These are phyloP conservation scores for Rhopalosiphum nymphaeae DNA, from an alignment of 2,888 invertebrate genomes.

Conservation along the genomic window DNA sequence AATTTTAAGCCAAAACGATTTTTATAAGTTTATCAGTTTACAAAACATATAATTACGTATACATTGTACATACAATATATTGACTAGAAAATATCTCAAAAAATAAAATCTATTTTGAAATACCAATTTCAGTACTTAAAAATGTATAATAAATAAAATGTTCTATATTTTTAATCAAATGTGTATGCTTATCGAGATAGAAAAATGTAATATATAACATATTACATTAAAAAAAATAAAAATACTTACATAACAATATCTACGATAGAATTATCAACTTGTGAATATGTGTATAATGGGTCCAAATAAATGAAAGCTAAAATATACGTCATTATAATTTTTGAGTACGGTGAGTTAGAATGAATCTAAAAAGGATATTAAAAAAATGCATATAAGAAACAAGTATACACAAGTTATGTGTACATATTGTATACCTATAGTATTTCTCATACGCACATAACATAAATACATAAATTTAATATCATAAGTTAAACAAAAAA, in stretches of 20 bases:
- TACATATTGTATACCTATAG: background rate
- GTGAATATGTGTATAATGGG: background rate
- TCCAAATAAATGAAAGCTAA: background rate
- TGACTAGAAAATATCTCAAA: background rate
- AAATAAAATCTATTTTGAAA: background rate
- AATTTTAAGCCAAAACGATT: background rate
- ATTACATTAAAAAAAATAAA: background rate
- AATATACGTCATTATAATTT: background rate
- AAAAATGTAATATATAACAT: background rate
- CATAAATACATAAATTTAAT: background rate
- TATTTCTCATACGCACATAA: background rate
- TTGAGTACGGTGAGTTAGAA: background rate
- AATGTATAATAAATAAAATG: background rate
- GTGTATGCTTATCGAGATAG: background rate
- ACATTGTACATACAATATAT: background rate
- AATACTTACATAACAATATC: background rate
- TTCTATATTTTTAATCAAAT: background rate
- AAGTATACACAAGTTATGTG: background rate
- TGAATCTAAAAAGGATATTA: background rate
- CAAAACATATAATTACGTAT: background rate
- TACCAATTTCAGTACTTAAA: background rate
- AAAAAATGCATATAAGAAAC: background rate
- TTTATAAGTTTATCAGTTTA: background rate
- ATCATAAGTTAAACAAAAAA: background rate
- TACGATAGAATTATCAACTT: background rate